These are phyloP conservation scores for Sabatieria punctata DNA, from an alignment of 2,888 invertebrate species.

Conservation along the genomic window DNA sequence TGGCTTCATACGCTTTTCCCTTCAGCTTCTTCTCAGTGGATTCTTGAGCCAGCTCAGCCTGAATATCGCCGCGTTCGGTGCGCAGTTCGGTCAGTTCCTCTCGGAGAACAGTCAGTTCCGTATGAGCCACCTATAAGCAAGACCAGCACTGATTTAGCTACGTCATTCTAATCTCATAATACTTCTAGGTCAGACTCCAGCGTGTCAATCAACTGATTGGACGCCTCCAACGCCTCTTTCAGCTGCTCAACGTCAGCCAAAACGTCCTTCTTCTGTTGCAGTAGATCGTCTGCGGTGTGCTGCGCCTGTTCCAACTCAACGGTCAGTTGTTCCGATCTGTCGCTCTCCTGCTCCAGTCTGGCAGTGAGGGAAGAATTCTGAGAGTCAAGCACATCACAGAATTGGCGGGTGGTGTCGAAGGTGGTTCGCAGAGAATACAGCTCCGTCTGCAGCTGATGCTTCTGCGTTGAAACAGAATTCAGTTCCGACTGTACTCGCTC, in stretches of 20 bases:
- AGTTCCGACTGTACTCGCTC: not conserved
- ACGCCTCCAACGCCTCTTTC: constrained; percentile 4
- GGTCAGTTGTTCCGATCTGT: constrained; percentile 9
- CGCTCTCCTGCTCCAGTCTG: constrained; percentile 9
- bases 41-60: not conserved
- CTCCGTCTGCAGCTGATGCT: not conserved
- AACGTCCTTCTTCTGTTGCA: not conserved
- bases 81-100: not conserved
- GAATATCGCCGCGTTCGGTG: not conserved
- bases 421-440: not conserved
- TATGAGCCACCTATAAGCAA: too few relatives aligned
- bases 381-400: not conserved
- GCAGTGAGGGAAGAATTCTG: not conserved
- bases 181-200: constrained; percentile 6
- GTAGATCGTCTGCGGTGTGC: constrained; percentile 13
- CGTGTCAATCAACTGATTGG: constrained; percentile 2
- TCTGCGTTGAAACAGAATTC: not conserved
- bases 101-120: not conserved
- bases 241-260: constrained; percentile 1
- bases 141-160: too few relatives aligned
- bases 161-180: too few relatives aligned
- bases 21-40: constrained; percentile 2
- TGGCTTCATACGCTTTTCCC: constrained; percentile 24
- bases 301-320: constrained; percentile 14
- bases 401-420: not conserved